Percentiles rank a stretch among this genome's conserved stretches.
These are phyloP conservation scores for Coelopa frigida DNA, from an alignment of 1,140 invertebrate species.

Conservation along the genomic window DNA sequence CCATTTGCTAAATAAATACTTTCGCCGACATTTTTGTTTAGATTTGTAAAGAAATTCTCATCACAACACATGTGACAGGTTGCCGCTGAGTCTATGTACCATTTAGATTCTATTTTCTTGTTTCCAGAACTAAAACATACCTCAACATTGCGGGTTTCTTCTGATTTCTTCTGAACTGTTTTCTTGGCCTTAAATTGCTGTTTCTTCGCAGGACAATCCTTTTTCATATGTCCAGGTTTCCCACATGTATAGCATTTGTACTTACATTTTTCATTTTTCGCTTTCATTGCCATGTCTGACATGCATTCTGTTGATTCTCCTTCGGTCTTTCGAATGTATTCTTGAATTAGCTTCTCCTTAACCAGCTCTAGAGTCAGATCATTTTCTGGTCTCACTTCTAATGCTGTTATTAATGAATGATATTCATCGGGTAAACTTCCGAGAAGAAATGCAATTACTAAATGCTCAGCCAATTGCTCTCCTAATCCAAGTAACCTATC, in stretches of 20 bases:
- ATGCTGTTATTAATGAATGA: conserved; percentile 17
- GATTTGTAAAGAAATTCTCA: background rate
- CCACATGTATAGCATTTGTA: conserved; percentile 4
- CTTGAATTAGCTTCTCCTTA: conserved; percentile 5
- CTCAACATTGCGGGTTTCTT: background rate
- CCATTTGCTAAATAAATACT: background rate
- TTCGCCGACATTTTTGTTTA: background rate
- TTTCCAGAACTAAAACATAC: background rate
- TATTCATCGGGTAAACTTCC: conserved; percentile 22
- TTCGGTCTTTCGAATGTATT: conserved; percentile 2
- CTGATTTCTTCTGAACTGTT: background rate
- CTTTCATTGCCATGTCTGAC: background rate
- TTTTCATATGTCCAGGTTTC: conserved; percentile 2
- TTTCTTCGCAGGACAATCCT: background rate
- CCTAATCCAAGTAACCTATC: conserved; percentile 18
- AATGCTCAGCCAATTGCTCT: conserved; percentile 19
- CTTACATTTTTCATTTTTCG: background rate
- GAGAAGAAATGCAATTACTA: conserved; percentile 21
- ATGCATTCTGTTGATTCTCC: no score
- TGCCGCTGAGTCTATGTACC: conserved; percentile 5
- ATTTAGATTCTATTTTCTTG: background rate
- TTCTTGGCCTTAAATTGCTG: background rate
- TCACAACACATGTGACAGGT: no score
- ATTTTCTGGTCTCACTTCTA: conserved; percentile 21
- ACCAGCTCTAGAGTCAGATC: conserved; percentile 21